These are phyloP conservation scores for Hemistola chrysoprasaria DNA, from an alignment of 2,888 invertebrate species.

Conservation along the genomic window DNA sequence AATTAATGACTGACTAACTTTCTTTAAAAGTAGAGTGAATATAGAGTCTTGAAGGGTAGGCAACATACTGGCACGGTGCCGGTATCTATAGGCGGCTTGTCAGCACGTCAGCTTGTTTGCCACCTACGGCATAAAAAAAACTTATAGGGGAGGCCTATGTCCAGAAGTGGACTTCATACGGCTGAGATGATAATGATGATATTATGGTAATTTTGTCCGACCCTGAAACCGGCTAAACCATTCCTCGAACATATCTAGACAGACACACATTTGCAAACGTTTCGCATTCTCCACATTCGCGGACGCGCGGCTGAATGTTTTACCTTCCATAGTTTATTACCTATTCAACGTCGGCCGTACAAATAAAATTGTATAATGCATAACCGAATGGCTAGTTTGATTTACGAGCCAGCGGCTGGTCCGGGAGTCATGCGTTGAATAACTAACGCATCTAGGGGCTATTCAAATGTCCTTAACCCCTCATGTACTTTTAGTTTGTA, in stretches of 20 bases:
- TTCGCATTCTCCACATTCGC: slow-evolving; percentile 68
- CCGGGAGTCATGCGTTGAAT: slow-evolving; percentile 69
- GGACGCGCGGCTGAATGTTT: slow-evolving; percentile 61
- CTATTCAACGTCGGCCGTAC: slow-evolving; percentile 79
- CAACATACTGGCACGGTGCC: too few relatives aligned
- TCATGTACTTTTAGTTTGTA: slow-evolving; percentile 40
- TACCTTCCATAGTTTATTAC: slow-evolving; percentile 80
- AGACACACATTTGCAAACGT: slow-evolving; percentile 63
- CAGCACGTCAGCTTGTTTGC: too few relatives aligned
- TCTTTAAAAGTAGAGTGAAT: too few relatives aligned
- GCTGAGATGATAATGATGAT: too few relatives aligned
- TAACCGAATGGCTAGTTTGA: slow-evolving; percentile 81
- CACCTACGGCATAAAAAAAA: too few relatives aligned
- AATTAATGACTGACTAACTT: too few relatives aligned
- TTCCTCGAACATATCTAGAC: slow-evolving; percentile 25
- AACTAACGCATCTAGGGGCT: slow-evolving; percentile 71
- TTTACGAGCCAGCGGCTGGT: slow-evolving; percentile 69
- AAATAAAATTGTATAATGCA: slow-evolving; percentile 83
- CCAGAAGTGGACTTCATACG: too few relatives aligned
- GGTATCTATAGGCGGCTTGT: too few relatives aligned
- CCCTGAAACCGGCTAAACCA: not conserved
- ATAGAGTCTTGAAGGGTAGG: too few relatives aligned
- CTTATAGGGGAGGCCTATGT: too few relatives aligned
- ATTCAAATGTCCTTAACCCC: slow-evolving; percentile 59
- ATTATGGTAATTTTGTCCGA: not conserved